phyloP scores from a whole-genome alignment of 1,140 invertebrate genomes.

The Microplitis mediator region DNA sequence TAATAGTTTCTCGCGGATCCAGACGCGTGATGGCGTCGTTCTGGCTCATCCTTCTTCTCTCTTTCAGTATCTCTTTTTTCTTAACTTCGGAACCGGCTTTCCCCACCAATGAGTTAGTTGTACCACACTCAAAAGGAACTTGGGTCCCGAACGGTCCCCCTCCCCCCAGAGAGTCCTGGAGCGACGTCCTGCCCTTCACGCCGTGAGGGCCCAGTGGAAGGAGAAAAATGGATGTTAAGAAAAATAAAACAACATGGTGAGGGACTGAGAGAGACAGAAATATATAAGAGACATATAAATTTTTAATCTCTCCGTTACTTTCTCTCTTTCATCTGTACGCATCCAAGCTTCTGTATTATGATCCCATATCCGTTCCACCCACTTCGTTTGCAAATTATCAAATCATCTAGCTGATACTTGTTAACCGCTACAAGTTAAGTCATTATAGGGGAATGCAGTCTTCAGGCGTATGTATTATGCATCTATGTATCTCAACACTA shows the following conservation, averaged over 20 bases:
- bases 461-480: slow-evolving; percentile 30
- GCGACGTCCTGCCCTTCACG: slow-evolving; percentile 39
- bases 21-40: slow-evolving; percentile 52
- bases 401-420: slow-evolving; percentile 52
- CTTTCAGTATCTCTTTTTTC: slow-evolving; percentile 31
- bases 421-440: slow-evolving; percentile 53
- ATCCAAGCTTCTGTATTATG: slow-evolving; percentile 1
- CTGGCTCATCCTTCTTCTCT: slow-evolving; percentile 6
- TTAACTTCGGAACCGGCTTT: slow-evolving; percentile 56
- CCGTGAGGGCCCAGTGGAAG: slow-evolving; percentile 8
- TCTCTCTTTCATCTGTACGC: slow-evolving; percentile 18
- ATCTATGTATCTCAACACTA: slow-evolving; percentile 22
- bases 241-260: background rate
- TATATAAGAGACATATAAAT: slow-evolving; percentile 1
- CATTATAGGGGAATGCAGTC: slow-evolving; percentile 50
- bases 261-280: background rate
- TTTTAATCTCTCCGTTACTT: background rate
- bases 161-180: slow-evolving; percentile 27
- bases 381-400: slow-evolving; percentile 51
- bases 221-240: slow-evolving; percentile 9
- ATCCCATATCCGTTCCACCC: background rate
- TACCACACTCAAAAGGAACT: slow-evolving; percentile 27
- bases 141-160: slow-evolving; percentile 37
- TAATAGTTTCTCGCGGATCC: slow-evolving; percentile 53
- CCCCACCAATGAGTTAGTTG: slow-evolving; percentile 41